phyloP scores from a whole-genome alignment of 2,113 vertebrate species.

The Rhabdomys dilectus region DNA sequence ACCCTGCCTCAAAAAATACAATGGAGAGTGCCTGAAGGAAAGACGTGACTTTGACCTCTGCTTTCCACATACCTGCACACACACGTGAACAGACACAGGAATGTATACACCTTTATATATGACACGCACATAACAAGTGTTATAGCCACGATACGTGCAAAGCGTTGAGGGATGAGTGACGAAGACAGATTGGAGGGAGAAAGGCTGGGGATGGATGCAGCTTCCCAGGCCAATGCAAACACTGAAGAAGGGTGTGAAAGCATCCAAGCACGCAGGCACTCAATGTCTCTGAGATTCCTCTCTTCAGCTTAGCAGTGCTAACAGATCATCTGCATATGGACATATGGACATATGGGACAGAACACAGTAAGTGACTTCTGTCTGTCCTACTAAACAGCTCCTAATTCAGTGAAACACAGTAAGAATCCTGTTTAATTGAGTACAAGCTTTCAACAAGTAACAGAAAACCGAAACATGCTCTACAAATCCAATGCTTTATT shows the following conservation, averaged over 20 bases:
- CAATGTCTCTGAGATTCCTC: too few species aligned
- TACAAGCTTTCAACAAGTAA: neutral
- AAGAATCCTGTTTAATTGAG: neutral
- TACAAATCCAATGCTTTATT: neutral
- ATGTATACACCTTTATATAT: neutral
- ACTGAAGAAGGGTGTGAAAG: neutral
- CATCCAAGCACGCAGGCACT: fast-evolving
- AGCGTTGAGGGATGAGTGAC: neutral
- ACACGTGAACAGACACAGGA: neutral
- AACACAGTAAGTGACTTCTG: neutral
- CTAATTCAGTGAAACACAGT: neutral
- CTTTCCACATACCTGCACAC: neutral
- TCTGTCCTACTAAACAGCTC: neutral
- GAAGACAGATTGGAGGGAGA: neutral
- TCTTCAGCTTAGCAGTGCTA: neutral
- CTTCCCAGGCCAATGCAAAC: neutral
- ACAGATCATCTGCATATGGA: neutral
- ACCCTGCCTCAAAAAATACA: neutral
- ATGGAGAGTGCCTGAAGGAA: too few species aligned
- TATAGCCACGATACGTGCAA: fast-evolving
- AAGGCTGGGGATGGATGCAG: neutral
- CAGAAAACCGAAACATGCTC: constrained; percentile 18
- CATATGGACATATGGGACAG: neutral
- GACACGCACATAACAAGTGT: neutral
- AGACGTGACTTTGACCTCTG: neutral